Conservation (phyloP, 2,113 vertebrate genomes). For the Odobenus rosmarus region DNA sequence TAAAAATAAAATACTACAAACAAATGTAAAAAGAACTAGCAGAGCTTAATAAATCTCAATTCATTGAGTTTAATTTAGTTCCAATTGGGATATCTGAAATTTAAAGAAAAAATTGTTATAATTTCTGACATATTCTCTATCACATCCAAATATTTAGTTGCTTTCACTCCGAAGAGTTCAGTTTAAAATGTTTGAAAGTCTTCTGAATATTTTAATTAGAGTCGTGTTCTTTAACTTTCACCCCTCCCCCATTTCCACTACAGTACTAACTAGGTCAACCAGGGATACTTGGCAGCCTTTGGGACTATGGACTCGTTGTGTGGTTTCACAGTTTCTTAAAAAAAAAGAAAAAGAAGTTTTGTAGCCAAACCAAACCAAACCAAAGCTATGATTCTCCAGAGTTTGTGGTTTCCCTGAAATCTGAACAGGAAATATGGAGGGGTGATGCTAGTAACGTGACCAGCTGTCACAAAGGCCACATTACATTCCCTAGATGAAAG, state of each 20-base stretch:
- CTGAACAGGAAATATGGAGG: conserved; percentile 8
- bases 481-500: neutral
- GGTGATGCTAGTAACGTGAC: neutral
- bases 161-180: neutral
- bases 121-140: neutral
- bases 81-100: neutral
- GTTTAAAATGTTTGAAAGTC: neutral
- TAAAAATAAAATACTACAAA: neutral
- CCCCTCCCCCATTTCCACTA: neutral
- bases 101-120: conserved; percentile 4
- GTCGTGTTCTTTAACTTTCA: neutral
- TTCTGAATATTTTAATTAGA: conserved; percentile 7
- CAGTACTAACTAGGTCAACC: neutral
- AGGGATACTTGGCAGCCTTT: neutral
- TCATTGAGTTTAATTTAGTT: neutral
- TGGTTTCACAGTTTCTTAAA: conserved; percentile 39
- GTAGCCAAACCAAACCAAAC: conserved; percentile 56
- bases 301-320: neutral
- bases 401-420: conserved; percentile 53
- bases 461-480: neutral
- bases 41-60: neutral
- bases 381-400: conserved; percentile 8
- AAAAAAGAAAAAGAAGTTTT: conserved; percentile 9
- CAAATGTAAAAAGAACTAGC: neutral
- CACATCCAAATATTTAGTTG: neutral